These are phyloP conservation scores for Oscheius sp. DNA, from an alignment of 2,888 invertebrate genomes.

Conservation along the genomic window DNA sequence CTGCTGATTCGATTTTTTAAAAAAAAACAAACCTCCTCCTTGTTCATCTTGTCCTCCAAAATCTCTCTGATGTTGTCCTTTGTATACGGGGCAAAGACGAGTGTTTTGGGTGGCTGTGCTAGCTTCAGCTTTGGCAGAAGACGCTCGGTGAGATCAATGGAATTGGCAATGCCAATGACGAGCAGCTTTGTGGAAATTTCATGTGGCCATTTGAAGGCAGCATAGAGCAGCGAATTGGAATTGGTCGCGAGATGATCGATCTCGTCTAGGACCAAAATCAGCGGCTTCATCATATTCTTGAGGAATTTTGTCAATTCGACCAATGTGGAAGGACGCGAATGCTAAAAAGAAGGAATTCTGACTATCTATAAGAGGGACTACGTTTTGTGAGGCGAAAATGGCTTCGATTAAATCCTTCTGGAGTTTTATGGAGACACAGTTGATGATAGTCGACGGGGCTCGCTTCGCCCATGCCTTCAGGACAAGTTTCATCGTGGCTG, in stretches of 20 bases:
- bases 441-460: conserved; percentile 45
- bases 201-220: conserved; percentile 57
- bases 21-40: conserved; percentile 70
- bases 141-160: conserved; percentile 91
- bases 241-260: conserved; percentile 50
- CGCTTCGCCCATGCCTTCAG: conserved; percentile 41
- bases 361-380: background rate
- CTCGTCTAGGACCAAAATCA: conserved; percentile 56
- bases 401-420: conserved; percentile 43
- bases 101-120: conserved; percentile 77
- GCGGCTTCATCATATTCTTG: conserved; percentile 20
- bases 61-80: conserved; percentile 89
- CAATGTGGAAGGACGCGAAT: background rate
- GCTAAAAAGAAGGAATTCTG: conserved; percentile 4
- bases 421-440: conserved; percentile 55
- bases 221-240: conserved; percentile 45
- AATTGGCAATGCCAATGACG: conserved; percentile 84
- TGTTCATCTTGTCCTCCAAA: conserved; percentile 82
- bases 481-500: conserved; percentile 62
- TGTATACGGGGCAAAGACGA: conserved; percentile 92
- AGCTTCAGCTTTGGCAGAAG: conserved; percentile 87
- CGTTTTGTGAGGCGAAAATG: conserved; percentile 40
- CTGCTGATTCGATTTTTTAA: no score
- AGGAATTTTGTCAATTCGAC: conserved; percentile 16
- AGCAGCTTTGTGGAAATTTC: conserved; percentile 45